Evolutionary conservation across 2,888 invertebrate species (phyloP).

Genomic region (Epinotia nisella): DNA sequence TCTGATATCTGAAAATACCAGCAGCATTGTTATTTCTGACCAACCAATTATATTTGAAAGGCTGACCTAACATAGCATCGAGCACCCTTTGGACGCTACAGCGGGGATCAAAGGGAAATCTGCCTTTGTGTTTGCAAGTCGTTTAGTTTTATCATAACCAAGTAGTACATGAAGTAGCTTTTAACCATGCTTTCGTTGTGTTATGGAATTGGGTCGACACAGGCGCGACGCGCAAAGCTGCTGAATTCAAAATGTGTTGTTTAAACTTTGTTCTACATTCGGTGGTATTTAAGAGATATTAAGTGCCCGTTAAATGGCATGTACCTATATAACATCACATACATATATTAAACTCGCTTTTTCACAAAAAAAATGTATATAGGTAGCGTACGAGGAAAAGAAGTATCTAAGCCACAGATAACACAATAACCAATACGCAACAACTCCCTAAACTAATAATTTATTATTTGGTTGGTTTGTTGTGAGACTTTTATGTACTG

Average conservation of each 20-base stretch:
- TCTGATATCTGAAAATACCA: slow-evolving; percentile 19
- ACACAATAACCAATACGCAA: neutral
- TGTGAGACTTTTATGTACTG: too few species aligned
- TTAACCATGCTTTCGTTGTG: slow-evolving; percentile 15
- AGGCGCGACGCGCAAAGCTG: slow-evolving; percentile 1
- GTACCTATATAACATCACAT: neutral
- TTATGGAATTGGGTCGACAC: slow-evolving; percentile 26
- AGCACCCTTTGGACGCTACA: slow-evolving; percentile 26
- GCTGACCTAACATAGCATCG: slow-evolving; percentile 35
- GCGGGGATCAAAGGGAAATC: slow-evolving; percentile 30
- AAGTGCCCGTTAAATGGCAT: neutral
- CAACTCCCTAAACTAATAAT: neutral
- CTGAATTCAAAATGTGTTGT: neutral
- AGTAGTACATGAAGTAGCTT: slow-evolving; percentile 30
- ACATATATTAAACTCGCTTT: too few species aligned
- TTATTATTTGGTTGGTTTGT: too few species aligned
- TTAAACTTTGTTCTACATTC: slow-evolving; percentile 3
- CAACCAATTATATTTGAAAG: slow-evolving; percentile 44
- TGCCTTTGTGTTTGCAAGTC: slow-evolving; percentile 41
- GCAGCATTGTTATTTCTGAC: slow-evolving; percentile 12
- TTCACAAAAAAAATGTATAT: too few species aligned
- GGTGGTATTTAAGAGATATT: neutral
- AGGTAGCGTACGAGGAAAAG: too few species aligned
- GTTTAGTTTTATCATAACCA: slow-evolving; percentile 39
- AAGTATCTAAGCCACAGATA: too few species aligned